Evolutionary conservation across 1,140 invertebrate genomes (phyloP).

Genomic region (Ptiloglossa arizonensis): DNA sequence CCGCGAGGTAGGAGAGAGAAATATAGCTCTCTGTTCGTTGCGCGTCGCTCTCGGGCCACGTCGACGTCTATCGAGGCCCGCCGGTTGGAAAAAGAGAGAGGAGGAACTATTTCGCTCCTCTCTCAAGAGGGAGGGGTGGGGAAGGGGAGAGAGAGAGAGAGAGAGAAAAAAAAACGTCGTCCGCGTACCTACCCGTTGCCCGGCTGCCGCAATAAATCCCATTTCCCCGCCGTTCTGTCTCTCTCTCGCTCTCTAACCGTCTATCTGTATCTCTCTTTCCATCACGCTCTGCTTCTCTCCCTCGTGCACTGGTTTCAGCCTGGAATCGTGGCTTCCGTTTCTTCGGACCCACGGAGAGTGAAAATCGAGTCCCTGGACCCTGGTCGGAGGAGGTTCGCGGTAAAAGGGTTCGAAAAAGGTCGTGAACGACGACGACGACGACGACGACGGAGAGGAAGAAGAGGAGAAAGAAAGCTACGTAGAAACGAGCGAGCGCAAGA

Average conservation of each 20-base stretch:
- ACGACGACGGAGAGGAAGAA: too few species aligned
- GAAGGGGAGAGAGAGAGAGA: background rate
- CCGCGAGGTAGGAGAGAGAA: background rate
- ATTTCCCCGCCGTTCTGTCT: background rate
- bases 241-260: background rate
- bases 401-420: constrained; percentile 47
- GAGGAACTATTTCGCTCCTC: constrained; percentile 15
- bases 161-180: background rate
- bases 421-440: background rate
- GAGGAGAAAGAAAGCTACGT: background rate
- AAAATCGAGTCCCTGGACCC: constrained; percentile 28
- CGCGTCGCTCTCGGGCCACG: background rate
- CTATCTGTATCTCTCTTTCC: background rate
- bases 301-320: background rate
- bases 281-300: background rate
- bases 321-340: background rate
- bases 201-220: constrained; percentile 19
- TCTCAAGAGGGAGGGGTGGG: too few species aligned
- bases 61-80: background rate
- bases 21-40: background rate
- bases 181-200: background rate
- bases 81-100: background rate
- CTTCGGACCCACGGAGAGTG: constrained; percentile 10
- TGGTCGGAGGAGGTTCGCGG: background rate
- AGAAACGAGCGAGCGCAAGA: background rate